These are phyloP conservation scores for Peromyscus maniculatus DNA, from an alignment of 2,113 vertebrate genomes.

Conservation along the genomic window DNA sequence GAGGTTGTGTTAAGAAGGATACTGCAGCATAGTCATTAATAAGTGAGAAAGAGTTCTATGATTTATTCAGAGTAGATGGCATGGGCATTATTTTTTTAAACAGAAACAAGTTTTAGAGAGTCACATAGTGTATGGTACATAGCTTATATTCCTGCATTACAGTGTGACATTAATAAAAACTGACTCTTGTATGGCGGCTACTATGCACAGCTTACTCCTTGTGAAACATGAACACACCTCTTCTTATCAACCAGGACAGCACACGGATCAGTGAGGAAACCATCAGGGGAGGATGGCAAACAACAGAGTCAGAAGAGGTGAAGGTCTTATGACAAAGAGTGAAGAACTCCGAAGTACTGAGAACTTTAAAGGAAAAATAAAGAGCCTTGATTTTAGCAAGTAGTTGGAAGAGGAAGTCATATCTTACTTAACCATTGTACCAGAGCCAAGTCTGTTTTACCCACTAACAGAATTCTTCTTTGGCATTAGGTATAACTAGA, in stretches of 20 bases:
- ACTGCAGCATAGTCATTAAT: neutral
- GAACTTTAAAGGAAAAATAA: neutral
- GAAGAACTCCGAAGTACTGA: neutral
- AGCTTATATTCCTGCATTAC: slow-evolving; percentile 12
- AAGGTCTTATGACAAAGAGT: neutral
- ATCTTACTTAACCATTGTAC: slow-evolving; percentile 33
- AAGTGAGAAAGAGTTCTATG: slow-evolving; percentile 2
- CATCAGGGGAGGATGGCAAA: neutral
- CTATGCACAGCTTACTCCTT: neutral
- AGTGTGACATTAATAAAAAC: neutral
- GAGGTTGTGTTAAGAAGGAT: neutral
- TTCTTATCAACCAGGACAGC: neutral
- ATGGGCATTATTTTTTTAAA: neutral
- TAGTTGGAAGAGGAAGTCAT: neutral
- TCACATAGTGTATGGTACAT: neutral
- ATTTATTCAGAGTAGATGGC: neutral
- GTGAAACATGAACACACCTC: neutral
- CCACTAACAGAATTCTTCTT: neutral
- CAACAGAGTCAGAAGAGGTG: neutral
- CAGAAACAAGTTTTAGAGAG: neutral
- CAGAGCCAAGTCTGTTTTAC: neutral
- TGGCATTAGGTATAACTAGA: neutral
- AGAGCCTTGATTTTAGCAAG: neutral
- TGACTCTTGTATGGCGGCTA: neutral
- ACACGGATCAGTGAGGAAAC: neutral